Percentiles rank a stretch among this genome's conserved stretches.
Conservation (phyloP, 1,140 invertebrate species). For the Atta colombica region DNA sequence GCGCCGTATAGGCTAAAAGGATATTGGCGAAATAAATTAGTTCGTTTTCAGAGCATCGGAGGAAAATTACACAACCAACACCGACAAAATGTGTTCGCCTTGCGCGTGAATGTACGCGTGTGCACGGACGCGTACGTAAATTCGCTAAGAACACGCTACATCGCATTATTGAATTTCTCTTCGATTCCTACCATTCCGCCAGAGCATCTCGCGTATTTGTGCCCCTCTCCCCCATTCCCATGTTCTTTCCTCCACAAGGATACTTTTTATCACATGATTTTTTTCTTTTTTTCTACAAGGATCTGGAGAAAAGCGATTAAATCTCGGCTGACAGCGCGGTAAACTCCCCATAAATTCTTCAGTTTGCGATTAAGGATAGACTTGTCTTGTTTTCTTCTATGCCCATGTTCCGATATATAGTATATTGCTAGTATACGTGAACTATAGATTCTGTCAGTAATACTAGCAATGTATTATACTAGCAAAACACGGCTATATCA, state of each 20-base stretch:
- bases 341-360: constrained; percentile 55
- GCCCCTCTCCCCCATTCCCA: neutral
- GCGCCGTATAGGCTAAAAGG: neutral
- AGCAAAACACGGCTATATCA: neutral
- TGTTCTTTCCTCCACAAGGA: neutral
- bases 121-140: constrained; percentile 58
- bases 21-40: constrained; percentile 53
- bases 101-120: neutral
- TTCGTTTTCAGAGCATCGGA: constrained; percentile 17
- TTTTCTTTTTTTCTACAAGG: constrained; percentile 1
- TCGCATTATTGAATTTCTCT: constrained; percentile 53
- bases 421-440: no score
- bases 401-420: no score
- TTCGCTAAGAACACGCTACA: constrained; percentile 63
- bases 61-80: constrained; percentile 31
- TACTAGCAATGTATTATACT: no score
- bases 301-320: constrained; percentile 65
- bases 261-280: constrained; percentile 23
- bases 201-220: constrained; percentile 57
- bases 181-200: constrained; percentile 52
- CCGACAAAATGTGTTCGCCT: neutral
- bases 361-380: constrained; percentile 59
- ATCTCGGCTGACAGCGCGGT: constrained; percentile 44
- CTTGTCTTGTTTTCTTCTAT: constrained; percentile 41
- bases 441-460: no score